Evolutionary conservation across 2,888 invertebrate genomes (phyloP), one percentile per base, ranked within the genome.

Genomic region (Idaea biselata): DNA sequence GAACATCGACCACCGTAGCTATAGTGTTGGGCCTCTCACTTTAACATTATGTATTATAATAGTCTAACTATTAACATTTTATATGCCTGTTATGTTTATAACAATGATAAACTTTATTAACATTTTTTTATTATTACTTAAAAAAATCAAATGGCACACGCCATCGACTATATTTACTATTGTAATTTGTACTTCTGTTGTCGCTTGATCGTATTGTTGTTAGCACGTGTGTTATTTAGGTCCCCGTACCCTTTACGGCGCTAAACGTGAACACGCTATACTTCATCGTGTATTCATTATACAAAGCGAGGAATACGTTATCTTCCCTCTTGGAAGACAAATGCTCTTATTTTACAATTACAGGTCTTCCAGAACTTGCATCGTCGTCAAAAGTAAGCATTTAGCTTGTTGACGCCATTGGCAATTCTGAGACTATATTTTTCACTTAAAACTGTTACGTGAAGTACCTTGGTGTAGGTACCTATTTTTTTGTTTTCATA

Each of bases 71-170:
- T 91, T 91, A 92, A 92, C 91, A 91, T 88, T 80, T 85, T 91
- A 89, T 91, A 88, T 92, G 92, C 92, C 92, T 92, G 92, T 92
- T 92, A 91, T 91, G 92, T 92, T 91, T 91, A 91, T 92, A 92
- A 92, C 92, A 91, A 56, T 79, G 81, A 91, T 90, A 87, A 90
- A 86, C 88, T 90, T 86, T 89, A 90, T 91, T 91, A 91, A 91
- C 90, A 87, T 73, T 81, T 83, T 86, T 82, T 77, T 83, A 78
- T 76, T 79, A 83, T 83, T 83, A 75, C 73, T 73, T 80, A 80
- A 44, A 44, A 33, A 25, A 44, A 44, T 8, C 73, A 83, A 84
- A 86, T 92, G 92, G 92, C 92, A 88, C 91, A 90, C 92, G 92
- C 92, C 92, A 88, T 92, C 91, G 92, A 91, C 91, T 91, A 87